These are phyloP conservation scores for Zaprionus inermis DNA, from an alignment of 1,140 invertebrate genomes.

Conservation along the genomic window DNA sequence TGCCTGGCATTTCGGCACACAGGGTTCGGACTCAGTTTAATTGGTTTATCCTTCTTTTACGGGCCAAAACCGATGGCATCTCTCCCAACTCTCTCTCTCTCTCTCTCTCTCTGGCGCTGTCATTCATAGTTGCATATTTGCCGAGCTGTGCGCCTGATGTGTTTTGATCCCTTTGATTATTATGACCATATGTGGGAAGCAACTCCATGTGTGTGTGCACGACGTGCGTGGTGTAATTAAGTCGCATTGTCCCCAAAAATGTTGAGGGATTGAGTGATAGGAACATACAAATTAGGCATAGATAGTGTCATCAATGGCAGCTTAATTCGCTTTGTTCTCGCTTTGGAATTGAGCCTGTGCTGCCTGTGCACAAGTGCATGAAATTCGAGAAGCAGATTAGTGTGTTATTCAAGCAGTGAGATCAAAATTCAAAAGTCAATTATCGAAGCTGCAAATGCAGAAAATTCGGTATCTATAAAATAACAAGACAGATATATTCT, in stretches of 20 bases:
- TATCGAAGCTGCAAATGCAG: neutral
- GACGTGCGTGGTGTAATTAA: conserved; percentile 65
- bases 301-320: conserved; percentile 36
- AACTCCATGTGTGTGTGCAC: conserved; percentile 23
- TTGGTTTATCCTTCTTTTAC: conserved; percentile 74
- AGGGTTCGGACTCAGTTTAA: conserved; percentile 65
- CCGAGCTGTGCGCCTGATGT: conserved; percentile 18
- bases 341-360: neutral
- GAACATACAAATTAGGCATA: conserved; percentile 42
- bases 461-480: too few species aligned
- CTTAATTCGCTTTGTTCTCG: conserved; percentile 29
- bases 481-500: too few species aligned
- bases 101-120: too few species aligned
- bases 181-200: conserved; percentile 5
- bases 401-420: neutral
- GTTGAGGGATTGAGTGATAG: conserved; percentile 5
- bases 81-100: neutral
- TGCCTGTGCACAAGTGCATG: neutral
- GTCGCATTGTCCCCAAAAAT: conserved; percentile 60
- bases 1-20: conserved; percentile 55
- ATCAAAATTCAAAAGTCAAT: neutral
- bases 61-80: conserved; percentile 30
- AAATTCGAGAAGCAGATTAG: neutral
- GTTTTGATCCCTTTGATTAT: conserved; percentile 57
- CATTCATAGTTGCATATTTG: conserved; percentile 33